Percentiles rank a stretch among this genome's conserved stretches.
phyloP scores from a whole-genome alignment of 2,113 vertebrate species.

The Vireo altiloquus region DNA sequence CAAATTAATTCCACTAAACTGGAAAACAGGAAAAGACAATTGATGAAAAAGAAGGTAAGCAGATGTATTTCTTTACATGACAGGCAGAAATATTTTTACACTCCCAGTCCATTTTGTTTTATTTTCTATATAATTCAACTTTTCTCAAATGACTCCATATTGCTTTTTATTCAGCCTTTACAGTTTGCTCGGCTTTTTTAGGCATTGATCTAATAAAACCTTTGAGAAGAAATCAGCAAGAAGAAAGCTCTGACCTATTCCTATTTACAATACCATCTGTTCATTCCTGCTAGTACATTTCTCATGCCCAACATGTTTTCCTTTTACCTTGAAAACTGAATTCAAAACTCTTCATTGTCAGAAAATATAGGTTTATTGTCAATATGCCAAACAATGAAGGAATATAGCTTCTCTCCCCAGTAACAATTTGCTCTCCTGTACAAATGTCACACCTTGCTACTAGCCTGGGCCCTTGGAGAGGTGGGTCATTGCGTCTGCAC shows the following conservation, averaged over 20 bases:
- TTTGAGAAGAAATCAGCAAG: neutral
- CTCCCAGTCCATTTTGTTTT: neutral
- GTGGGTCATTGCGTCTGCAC: neutral
- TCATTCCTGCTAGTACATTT: neutral
- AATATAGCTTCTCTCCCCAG: neutral
- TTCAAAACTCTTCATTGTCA: neutral
- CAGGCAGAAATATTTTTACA: neutral
- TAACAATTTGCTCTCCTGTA: neutral
- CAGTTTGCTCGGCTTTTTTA: neutral
- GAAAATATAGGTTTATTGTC: neutral
- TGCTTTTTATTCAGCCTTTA: neutral
- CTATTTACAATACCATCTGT: neutral
- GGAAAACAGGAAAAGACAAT: neutral
- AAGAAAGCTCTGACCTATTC: neutral
- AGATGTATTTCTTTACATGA: neutral
- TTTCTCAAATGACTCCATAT: neutral
- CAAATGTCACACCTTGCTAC: rapidly evolving
- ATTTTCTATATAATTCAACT: neutral
- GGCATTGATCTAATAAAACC: neutral
- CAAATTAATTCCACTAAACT: neutral
- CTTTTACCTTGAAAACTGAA: neutral
- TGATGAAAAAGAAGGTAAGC: neutral
- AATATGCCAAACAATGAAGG: neutral
- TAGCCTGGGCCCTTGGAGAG: neutral
- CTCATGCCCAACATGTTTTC: neutral